These are phyloP conservation scores for Irena cyanogastra DNA, from an alignment of 2,113 vertebrate species.

Conservation along the genomic window DNA sequence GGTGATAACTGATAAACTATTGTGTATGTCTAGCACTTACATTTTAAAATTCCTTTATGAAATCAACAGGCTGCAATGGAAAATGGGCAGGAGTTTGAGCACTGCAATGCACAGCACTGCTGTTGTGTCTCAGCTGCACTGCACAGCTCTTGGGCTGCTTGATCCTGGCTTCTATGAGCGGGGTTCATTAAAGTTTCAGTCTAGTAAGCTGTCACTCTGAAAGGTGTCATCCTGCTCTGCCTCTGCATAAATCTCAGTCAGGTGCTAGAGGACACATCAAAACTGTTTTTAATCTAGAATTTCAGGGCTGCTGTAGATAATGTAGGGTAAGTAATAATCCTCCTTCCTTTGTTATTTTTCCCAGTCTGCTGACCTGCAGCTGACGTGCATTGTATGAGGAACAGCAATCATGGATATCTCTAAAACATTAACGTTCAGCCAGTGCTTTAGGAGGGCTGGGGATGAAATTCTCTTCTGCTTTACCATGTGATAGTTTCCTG, in stretches of 20 bases:
- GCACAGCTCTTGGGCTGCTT: neutral
- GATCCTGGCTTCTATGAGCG: rapidly evolving
- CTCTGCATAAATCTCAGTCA: neutral
- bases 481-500: neutral
- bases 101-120: neutral
- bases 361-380: neutral
- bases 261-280: neutral
- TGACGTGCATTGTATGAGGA: neutral
- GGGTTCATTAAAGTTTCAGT: neutral
- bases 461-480: neutral
- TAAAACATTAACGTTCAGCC: neutral
- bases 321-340: neutral
- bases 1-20: neutral
- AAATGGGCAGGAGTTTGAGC: neutral
- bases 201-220: neutral
- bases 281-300: neutral
- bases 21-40: neutral
- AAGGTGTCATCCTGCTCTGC: neutral
- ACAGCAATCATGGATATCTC: neutral
- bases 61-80: neutral
- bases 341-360: neutral
- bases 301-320: neutral
- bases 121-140: neutral
- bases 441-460: neutral
- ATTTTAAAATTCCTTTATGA: neutral